phyloP scores from a whole-genome alignment of 2,888 invertebrate genomes.

The Sphaerophoria rueppellii region DNA sequence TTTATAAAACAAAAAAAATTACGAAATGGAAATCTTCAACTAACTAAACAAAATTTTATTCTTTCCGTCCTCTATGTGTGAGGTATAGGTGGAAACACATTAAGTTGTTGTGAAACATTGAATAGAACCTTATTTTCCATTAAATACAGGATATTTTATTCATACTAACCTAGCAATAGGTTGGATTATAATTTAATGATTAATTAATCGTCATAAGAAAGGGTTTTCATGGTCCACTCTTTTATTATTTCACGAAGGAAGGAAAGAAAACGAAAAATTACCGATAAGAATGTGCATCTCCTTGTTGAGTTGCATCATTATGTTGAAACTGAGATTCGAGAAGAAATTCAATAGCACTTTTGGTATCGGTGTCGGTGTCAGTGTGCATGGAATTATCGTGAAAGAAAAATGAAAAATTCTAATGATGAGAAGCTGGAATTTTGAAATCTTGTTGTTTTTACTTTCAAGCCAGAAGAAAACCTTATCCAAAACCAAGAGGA shows the following conservation, averaged over 20 bases:
- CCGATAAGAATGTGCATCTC: slow-evolving; percentile 28
- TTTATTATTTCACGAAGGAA: neutral
- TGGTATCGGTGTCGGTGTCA: slow-evolving; percentile 28
- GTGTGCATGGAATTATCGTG: slow-evolving; percentile 44
- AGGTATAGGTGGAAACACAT: too few species aligned
- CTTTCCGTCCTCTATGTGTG: too few species aligned
- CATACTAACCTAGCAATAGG: too few species aligned
- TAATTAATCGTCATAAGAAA: too few species aligned
- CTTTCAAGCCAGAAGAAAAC: slow-evolving; percentile 16
- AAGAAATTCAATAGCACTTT: slow-evolving; percentile 43
- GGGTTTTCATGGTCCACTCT: too few species aligned
- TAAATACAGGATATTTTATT: too few species aligned
- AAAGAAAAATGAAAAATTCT: slow-evolving; percentile 35
- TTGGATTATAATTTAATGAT: too few species aligned
- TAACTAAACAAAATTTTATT: too few species aligned
- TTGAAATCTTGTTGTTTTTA: neutral
- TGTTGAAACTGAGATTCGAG: slow-evolving; percentile 18
- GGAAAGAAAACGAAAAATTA: neutral
- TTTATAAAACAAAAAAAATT: too few species aligned
- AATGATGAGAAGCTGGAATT: slow-evolving; percentile 15
- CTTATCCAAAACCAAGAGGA: neutral
- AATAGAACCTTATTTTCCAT: too few species aligned
- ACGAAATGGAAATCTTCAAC: too few species aligned
- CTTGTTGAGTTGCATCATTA: slow-evolving; percentile 18
- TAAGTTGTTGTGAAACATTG: too few species aligned